Conservation (phyloP, 2,888 invertebrate genomes). For the Vanessa cardui region DNA sequence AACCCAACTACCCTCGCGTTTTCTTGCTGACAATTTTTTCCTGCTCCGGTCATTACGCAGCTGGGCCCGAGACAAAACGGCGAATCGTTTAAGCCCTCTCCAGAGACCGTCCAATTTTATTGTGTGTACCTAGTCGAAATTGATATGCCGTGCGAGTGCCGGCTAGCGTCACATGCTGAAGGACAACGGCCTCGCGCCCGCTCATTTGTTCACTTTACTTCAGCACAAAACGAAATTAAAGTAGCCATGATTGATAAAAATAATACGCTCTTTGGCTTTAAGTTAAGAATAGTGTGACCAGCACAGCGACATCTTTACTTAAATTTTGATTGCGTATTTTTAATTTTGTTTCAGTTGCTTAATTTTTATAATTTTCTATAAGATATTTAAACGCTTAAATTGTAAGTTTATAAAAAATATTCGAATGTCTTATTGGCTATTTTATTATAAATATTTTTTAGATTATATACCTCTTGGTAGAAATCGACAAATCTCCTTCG, state of each 20-base stretch:
- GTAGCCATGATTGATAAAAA: background rate
- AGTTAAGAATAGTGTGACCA: too few species aligned
- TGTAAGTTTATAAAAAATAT: too few species aligned
- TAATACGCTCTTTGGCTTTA: background rate
- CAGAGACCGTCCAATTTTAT: constrained; percentile 82
- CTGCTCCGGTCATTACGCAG: constrained; percentile 82
- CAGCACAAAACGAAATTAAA: constrained; percentile 20
- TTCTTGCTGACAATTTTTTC: constrained; percentile 84
- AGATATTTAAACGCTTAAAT: too few species aligned
- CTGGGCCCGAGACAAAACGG: constrained; percentile 83
- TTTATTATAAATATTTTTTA: too few species aligned
- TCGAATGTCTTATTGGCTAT: too few species aligned
- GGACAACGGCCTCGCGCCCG: constrained; percentile 39
- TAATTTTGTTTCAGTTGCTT: too few species aligned
- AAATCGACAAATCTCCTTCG: background rate
- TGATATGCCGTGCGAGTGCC: constrained; percentile 77
- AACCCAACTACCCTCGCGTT: constrained; percentile 82
- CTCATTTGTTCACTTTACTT: constrained; percentile 60
- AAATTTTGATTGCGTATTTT: too few species aligned
- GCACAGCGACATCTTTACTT: too few species aligned
- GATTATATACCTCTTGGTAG: background rate
- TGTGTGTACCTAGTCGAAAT: constrained; percentile 80
- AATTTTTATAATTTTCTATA: too few species aligned
- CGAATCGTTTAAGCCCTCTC: constrained; percentile 83
- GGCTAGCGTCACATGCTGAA: constrained; percentile 48